Evolutionary conservation across 2,888 invertebrate genomes (phyloP).

Genomic region (Furcula furcula): DNA sequence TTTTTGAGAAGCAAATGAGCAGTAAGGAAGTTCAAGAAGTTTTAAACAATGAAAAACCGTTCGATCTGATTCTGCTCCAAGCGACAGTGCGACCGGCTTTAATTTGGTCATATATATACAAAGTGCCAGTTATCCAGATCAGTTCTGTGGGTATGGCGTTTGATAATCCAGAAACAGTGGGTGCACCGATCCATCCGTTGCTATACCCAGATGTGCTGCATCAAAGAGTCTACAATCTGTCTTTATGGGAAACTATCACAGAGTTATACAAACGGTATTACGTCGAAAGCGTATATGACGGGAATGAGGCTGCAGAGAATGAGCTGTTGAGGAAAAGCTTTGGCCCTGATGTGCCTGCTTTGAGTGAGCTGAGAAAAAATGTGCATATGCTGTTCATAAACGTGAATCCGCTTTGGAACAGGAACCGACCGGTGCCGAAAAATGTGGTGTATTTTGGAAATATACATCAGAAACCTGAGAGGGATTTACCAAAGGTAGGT

Average conservation of each 20-base stretch:
- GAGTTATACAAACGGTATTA: slow-evolving; percentile 9
- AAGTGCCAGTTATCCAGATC: slow-evolving; percentile 28
- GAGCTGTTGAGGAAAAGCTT: slow-evolving; percentile 9
- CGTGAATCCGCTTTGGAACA: slow-evolving; percentile 41
- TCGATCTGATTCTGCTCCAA: slow-evolving; percentile 14
- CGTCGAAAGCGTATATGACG: neutral
- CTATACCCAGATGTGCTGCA: slow-evolving; percentile 23
- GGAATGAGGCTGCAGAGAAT: slow-evolving; percentile 16
- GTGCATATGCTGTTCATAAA: slow-evolving; percentile 48
- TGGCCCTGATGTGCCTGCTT: slow-evolving; percentile 11
- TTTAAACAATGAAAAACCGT: slow-evolving; percentile 3
- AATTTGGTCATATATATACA: slow-evolving; percentile 21
- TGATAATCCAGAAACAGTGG: slow-evolving; percentile 23
- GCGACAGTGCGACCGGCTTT: slow-evolving; percentile 17
- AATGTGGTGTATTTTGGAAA: slow-evolving; percentile 54
- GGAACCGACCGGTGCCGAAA: slow-evolving; percentile 48
- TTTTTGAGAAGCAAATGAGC: slow-evolving; percentile 10
- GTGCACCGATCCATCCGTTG: slow-evolving; percentile 30
- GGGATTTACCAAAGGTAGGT: slow-evolving; percentile 44
- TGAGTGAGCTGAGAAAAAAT: slow-evolving; percentile 26
- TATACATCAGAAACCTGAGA: slow-evolving; percentile 43
- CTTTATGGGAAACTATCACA: slow-evolving; percentile 17
- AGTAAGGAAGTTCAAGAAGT: slow-evolving; percentile 3
- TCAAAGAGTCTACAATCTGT: slow-evolving; percentile 22
- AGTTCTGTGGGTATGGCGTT: slow-evolving; percentile 28